Evolutionary conservation across 2,888 invertebrate species (phyloP).

Genomic region (Dasypogon diadema): DNA sequence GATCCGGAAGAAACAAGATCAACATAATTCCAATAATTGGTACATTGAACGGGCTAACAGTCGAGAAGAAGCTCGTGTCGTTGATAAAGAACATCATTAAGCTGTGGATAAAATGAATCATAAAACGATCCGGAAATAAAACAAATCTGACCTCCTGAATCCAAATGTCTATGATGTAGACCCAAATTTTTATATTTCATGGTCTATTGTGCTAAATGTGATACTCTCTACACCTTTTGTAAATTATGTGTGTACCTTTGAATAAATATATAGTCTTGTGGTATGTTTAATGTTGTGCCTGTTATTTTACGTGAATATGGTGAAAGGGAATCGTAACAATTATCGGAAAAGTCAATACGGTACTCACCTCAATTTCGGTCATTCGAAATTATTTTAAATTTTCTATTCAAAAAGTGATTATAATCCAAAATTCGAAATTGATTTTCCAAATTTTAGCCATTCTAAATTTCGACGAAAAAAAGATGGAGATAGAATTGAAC

Average conservation of each 20-base stretch:
- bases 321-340: too few relatives aligned
- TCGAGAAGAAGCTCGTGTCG: constrained; percentile 62
- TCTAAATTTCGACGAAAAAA: too few relatives aligned
- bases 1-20: constrained; percentile 60
- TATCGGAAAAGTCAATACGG: too few relatives aligned
- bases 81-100: neutral
- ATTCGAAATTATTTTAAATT: too few relatives aligned
- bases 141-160: neutral
- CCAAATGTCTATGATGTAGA: neutral
- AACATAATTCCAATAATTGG: constrained; percentile 62
- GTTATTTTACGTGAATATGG: too few relatives aligned
- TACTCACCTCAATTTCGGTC: too few relatives aligned
- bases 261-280: neutral
- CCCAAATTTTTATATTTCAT: constrained; percentile 20
- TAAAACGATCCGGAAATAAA: neutral
- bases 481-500: too few relatives aligned
- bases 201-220: constrained; percentile 41
- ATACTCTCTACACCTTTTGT: constrained; percentile 39
- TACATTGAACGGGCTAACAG: constrained; percentile 64
- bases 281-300: neutral
- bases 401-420: too few relatives aligned
- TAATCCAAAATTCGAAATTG: too few relatives aligned
- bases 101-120: too few relatives aligned
- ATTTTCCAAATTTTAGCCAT: too few relatives aligned
- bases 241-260: constrained; percentile 10